phyloP scores from a whole-genome alignment of 2,888 invertebrate species.

The Dynastes tityus region DNA sequence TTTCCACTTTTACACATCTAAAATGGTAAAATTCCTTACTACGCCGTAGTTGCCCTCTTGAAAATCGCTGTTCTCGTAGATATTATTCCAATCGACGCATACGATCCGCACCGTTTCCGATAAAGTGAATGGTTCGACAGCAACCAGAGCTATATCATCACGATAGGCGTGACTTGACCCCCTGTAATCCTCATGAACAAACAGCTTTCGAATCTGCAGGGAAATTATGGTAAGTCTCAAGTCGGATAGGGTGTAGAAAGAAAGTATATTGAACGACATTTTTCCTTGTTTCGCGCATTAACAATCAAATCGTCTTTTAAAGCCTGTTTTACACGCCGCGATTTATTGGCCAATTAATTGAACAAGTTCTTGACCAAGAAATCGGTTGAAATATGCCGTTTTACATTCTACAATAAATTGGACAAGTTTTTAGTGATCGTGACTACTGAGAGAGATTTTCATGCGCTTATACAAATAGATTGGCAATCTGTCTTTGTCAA shows the following conservation, averaged over 20 bases:
- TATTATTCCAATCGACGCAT: constrained; percentile 62
- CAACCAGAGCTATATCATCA: constrained; percentile 65
- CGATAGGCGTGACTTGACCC: constrained; percentile 59
- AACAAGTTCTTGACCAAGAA: no score
- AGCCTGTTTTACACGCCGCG: no score
- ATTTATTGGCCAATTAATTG: no score
- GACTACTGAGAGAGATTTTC: no score
- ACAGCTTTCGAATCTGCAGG: constrained; percentile 58
- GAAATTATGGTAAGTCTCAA: constrained; percentile 2
- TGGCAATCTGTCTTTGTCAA: no score
- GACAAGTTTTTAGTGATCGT: no score
- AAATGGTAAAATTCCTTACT: constrained; percentile 55
- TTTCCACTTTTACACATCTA: background rate
- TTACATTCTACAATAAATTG: no score
- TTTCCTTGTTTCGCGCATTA: no score
- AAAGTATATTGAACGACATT: background rate
- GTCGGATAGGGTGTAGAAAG: background rate
- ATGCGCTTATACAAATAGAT: no score
- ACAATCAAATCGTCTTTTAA: no score
- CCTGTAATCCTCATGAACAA: constrained; percentile 56
- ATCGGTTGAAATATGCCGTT: no score
- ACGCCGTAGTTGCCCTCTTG: constrained; percentile 54
- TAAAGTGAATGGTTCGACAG: constrained; percentile 61
- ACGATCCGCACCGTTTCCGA: constrained; percentile 65
- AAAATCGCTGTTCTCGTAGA: constrained; percentile 50